Evolutionary conservation across 2,113 vertebrate species (phyloP).

Genomic region (Chaetorhynchus papuensis): DNA sequence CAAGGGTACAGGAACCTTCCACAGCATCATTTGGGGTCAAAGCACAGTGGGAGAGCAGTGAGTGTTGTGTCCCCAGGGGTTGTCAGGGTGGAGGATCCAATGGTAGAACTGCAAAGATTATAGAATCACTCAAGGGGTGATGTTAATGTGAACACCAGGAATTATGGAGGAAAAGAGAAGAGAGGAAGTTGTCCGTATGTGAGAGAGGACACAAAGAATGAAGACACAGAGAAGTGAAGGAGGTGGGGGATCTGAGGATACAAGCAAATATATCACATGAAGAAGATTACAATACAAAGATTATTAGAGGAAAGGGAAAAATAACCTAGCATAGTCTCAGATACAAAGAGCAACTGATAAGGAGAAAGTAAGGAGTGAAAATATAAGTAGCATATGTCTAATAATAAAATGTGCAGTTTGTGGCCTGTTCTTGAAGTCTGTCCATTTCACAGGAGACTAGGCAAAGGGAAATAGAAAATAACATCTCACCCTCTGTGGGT

Average conservation of each 20-base stretch:
- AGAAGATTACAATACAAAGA: not conserved
- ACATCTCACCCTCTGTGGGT: not conserved
- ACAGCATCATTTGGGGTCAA: not conserved
- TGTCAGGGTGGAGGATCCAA: not conserved
- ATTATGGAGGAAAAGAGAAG: not conserved
- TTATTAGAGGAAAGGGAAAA: not conserved
- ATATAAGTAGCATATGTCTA: not conserved
- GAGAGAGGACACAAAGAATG: not conserved
- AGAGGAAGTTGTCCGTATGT: not conserved
- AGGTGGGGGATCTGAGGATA: not conserved
- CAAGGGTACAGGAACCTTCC: not conserved
- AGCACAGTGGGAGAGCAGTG: not conserved
- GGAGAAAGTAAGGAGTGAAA: not conserved
- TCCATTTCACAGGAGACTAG: not conserved
- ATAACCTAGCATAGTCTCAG: not conserved
- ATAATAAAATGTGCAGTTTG: not conserved
- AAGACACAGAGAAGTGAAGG: not conserved
- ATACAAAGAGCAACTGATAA: not conserved
- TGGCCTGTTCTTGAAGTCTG: not conserved
- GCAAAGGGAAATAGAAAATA: not conserved
- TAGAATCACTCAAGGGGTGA: accelerated
- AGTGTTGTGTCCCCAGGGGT: not conserved
- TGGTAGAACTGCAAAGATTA: accelerated
- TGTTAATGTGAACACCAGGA: not conserved
- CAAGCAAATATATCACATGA: not conserved